These are phyloP conservation scores for Nipponacmea schrenckii DNA, from an alignment of 2,888 invertebrate genomes.

Conservation along the genomic window DNA sequence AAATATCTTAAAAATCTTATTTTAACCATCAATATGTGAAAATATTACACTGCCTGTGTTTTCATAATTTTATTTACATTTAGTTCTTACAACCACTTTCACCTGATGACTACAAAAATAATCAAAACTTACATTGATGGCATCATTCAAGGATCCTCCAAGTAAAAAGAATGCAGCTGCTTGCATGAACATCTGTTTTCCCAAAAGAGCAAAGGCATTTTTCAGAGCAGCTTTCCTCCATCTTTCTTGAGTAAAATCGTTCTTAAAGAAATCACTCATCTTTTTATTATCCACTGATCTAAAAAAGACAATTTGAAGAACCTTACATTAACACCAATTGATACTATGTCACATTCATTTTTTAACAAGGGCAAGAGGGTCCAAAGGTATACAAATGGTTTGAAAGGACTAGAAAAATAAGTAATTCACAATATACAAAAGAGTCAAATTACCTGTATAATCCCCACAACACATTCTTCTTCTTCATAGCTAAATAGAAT, in stretches of 20 bases:
- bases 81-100: not conserved
- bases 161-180: conserved; percentile 98
- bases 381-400: no score
- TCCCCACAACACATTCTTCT: conserved; percentile 96
- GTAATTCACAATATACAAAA: no score
- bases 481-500: conserved; percentile 97
- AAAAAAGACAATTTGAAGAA: conserved; percentile 19
- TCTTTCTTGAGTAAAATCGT: conserved; percentile 91
- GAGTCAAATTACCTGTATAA: conserved; percentile 77
- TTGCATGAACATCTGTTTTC: conserved; percentile 93
- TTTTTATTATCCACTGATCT: conserved; percentile 86
- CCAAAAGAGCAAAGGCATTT: conserved; percentile 95
- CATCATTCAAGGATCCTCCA: conserved; percentile 93
- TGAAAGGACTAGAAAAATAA: no score
- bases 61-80: no score
- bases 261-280: conserved; percentile 94
- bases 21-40: no score
- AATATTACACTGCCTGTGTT: no score
- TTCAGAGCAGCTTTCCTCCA: conserved; percentile 98
- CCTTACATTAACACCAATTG: not conserved
- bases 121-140: conserved; percentile 80
- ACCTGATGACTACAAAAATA: not conserved
- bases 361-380: no score
- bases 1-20: no score
- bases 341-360: not conserved